Conservation (phyloP, 53 echinoderm and acorn worm genomes). For the Arbacia lixula region DNA sequence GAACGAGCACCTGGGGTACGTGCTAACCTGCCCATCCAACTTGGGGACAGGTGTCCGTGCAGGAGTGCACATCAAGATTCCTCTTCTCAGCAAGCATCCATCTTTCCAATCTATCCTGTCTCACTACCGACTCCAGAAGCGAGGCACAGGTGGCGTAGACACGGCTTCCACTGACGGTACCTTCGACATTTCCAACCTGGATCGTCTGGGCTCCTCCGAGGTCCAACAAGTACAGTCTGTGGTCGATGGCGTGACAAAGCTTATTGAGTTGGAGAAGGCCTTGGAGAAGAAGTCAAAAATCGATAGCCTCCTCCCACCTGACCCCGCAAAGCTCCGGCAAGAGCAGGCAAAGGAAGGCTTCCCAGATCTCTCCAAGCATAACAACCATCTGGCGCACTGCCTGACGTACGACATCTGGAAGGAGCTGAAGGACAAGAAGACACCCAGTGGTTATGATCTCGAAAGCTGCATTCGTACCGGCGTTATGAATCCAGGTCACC, state of each 20-base stretch:
- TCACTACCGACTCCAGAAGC: conserved; percentile 83
- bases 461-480: conserved; percentile 81
- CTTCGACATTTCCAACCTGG: conserved; percentile 93
- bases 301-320: conserved; percentile 63
- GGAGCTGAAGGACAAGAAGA: conserved; percentile 83
- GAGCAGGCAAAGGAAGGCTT: conserved; percentile 59
- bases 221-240: conserved; percentile 86
- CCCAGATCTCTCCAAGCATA: conserved; percentile 93
- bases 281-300: conserved; percentile 74
- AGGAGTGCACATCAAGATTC: conserved; percentile 94
- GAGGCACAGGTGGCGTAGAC: conserved; percentile 96
- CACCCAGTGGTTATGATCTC: conserved; percentile 74
- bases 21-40: conserved; percentile 95
- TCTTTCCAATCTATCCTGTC: conserved; percentile 73
- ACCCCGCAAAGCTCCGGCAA: conserved; percentile 49
- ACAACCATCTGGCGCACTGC: conserved; percentile 94
- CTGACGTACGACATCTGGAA: conserved; percentile 92
- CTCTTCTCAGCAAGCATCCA: conserved; percentile 77
- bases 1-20: conserved; percentile 93
- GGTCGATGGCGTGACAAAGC: conserved; percentile 78
- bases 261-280: conserved; percentile 88
- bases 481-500: conserved; percentile 91
- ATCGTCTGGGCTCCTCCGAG: conserved; percentile 89
- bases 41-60: conserved; percentile 95
- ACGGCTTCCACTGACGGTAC: conserved; percentile 98